Base-by-base conservation (phyloP, 2,113 vertebrate genomes). In the Istiophorus platypterus region DNA sequence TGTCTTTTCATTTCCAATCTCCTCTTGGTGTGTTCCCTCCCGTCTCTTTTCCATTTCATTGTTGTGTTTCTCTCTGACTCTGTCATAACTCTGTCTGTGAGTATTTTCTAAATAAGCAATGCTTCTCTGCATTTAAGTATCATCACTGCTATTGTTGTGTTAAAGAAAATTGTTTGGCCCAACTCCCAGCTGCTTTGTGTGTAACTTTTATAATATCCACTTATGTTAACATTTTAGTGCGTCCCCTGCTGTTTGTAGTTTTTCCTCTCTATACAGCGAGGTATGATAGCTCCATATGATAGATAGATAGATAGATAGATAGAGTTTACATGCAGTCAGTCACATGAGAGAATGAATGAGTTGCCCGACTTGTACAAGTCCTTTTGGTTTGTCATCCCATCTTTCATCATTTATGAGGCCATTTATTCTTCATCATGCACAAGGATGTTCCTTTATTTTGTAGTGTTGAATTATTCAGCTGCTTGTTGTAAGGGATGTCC, bases 371-470 rank as follows among this genome's bases (percentile, higher is more conserved):
- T 57, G 27, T 57, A 27, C 61, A 67, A 76, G 31, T 70, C 73
- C 34, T 61, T 86, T 75, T 65, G 59, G 2, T 84, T 84, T 14
- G 24, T 69, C 76, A 14, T 88, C 45, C 42, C 26, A 76, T 90
- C 72, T 8, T 94, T 80, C 64, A 90, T 92, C 85, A 92, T 93
- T 89, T 75, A 92, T 88, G 11, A 80, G 52, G 27, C 68, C 71
- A 49, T 89, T 92, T 89, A 88, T 89, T 89, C 85, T 91, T 82
- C 72, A 76, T 80, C 85, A 89, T 85, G 83, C 67, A 41, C 78
- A 59, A 78, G 64, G 86, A 90, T 91, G 86, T 82, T 81, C 79
- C 70, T 90, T 92, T 90, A 88, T 91, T 93, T 94, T 94, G 92
- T 91, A 80, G 63, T 37, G 17, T 58, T 94, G 71, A 91, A 94